These are phyloP conservation scores for Aphaenogaster ashmeadi DNA, from an alignment of 1,140 invertebrate genomes.

Conservation along the genomic window DNA sequence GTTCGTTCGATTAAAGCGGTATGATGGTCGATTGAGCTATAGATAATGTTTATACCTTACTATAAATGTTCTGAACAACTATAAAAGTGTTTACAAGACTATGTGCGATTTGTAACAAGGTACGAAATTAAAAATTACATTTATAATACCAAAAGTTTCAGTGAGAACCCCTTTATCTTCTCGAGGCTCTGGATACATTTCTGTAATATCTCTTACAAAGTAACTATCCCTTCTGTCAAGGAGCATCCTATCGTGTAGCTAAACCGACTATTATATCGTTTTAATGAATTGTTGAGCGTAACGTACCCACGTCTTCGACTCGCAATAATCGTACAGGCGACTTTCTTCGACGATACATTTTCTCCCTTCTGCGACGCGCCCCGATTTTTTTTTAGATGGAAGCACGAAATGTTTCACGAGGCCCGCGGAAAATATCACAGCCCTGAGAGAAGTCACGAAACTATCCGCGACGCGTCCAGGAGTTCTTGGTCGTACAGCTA, in stretches of 20 bases:
- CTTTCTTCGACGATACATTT: slow-evolving; percentile 10
- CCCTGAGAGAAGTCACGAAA: slow-evolving; percentile 48
- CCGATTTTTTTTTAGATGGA: slow-evolving; percentile 42
- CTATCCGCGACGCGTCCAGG: slow-evolving; percentile 42
- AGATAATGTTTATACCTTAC: background rate
- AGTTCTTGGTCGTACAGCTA: slow-evolving; percentile 39
- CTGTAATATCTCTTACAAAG: background rate
- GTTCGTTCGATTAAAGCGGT: slow-evolving; percentile 50
- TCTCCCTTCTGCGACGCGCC: slow-evolving; percentile 31
- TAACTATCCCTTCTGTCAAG: background rate
- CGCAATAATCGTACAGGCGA: slow-evolving; percentile 13
- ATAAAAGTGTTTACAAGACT: slow-evolving; percentile 32
- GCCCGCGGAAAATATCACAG: slow-evolving; percentile 61
- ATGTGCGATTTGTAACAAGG: slow-evolving; percentile 11
- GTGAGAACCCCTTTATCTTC: background rate
- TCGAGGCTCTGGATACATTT: background rate
- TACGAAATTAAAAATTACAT: slow-evolving; percentile 36
- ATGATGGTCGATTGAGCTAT: slow-evolving; percentile 31
- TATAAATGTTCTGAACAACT: slow-evolving; percentile 19
- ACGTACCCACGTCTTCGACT: slow-evolving; percentile 36
- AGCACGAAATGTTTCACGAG: slow-evolving; percentile 54
- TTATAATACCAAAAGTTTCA: slow-evolving; percentile 8
- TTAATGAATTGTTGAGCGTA: slow-evolving; percentile 44
- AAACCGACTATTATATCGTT: slow-evolving; percentile 45
- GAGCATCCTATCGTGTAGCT: background rate